Conservation (phyloP, 2,888 invertebrate species). For the Beris chalybata region DNA sequence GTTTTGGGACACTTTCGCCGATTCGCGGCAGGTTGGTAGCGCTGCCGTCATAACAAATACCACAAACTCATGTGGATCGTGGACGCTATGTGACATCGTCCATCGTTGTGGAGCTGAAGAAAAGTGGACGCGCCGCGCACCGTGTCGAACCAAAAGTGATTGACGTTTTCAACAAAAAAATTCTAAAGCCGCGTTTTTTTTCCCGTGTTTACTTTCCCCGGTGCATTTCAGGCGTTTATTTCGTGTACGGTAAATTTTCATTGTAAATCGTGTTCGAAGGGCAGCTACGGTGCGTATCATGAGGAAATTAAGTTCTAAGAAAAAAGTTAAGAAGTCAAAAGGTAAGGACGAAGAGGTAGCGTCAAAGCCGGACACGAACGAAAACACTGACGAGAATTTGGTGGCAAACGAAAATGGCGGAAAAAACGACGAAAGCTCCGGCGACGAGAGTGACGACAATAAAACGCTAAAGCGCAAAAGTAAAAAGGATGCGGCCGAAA, state of each 20-base stretch:
- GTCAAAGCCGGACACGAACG: conserved; percentile 44
- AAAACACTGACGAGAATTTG: conserved; percentile 45
- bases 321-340: conserved; percentile 36
- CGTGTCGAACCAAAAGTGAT: too few relatives aligned
- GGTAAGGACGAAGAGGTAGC: conserved; percentile 42
- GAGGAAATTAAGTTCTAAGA: conserved; percentile 32
- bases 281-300: conserved; percentile 21
- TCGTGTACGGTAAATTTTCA: background rate
- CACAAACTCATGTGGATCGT: too few relatives aligned
- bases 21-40: too few relatives aligned
- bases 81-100: too few relatives aligned
- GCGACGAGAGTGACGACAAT: conserved; percentile 41
- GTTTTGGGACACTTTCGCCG: too few relatives aligned
- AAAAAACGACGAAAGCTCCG: conserved; percentile 42
- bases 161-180: too few relatives aligned
- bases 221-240: too few relatives aligned
- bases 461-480: conserved; percentile 41
- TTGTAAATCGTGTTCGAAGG: conserved; percentile 12
- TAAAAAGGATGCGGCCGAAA: conserved; percentile 41
- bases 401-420: conserved; percentile 42
- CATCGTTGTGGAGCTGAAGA: too few relatives aligned
- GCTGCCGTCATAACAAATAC: too few relatives aligned
- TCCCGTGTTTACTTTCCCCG: too few relatives aligned
- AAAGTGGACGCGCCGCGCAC: too few relatives aligned
- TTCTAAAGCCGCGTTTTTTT: too few relatives aligned